phyloP scores from a whole-genome alignment of 1,140 invertebrate genomes.

The Macrostomum lignano region DNA sequence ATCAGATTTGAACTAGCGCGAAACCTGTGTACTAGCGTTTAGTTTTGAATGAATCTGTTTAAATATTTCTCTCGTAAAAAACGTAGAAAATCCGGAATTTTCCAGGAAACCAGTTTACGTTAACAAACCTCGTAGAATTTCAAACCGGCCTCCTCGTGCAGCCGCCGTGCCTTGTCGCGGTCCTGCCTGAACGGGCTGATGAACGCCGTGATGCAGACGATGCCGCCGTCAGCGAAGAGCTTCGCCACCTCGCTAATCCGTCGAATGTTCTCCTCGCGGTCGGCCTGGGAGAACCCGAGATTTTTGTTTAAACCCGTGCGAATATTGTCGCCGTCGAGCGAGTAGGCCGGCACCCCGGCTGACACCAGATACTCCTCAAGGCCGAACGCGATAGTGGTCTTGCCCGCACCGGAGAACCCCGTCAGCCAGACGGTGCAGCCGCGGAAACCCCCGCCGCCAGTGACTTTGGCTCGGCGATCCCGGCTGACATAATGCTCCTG shows the following conservation, averaged over 20 bases:
- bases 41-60: too few species aligned
- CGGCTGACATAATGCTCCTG: constrained; percentile 79
- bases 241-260: constrained; percentile 86
- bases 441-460: constrained; percentile 66
- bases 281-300: constrained; percentile 63
- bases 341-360: constrained; percentile 60
- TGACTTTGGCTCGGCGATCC: constrained; percentile 55
- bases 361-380: constrained; percentile 50
- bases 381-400: constrained; percentile 85
- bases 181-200: constrained; percentile 85
- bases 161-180: too few species aligned
- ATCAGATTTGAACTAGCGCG: too few species aligned
- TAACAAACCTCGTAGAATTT: too few species aligned
- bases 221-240: constrained; percentile 81
- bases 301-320: constrained; percentile 78
- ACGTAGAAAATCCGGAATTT: too few species aligned
- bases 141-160: too few species aligned
- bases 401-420: constrained; percentile 69
- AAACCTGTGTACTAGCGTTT: too few species aligned
- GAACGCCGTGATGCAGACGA: constrained; percentile 75
- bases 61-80: too few species aligned
- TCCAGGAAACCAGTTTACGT: too few species aligned
- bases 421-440: constrained; percentile 84
- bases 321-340: constrained; percentile 87
- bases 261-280: constrained; percentile 78